Evolutionary conservation across 2,113 vertebrate species (phyloP), one percentile per base, ranked within the genome.

Genomic region (Etheostoma spectabile): DNA sequence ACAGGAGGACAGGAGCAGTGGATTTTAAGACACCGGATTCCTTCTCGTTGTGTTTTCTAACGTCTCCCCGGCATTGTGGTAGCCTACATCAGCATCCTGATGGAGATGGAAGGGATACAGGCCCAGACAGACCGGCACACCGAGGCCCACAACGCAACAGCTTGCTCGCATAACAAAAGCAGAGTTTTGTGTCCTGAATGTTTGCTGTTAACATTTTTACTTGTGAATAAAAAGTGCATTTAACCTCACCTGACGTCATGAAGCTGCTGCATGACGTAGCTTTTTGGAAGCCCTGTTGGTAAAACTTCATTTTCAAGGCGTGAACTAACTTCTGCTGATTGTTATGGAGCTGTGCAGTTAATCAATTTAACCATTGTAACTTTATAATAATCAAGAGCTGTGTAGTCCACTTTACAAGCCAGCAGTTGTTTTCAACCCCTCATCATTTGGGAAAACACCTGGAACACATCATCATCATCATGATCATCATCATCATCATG

Each of bases 191-290:
- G 84, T 91, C 91, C 56, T 92, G 88, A 85, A 92, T 89, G 87
- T 93, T 93, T 93, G 88, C 83, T 91, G 86, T 90, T 61, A 72
- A 84, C 55, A 83, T 91, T 91, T 93, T 74, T 90, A 92, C 90
- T 67, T 89, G 91, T 93, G 75, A 95, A 94, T 95, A 94, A 94
- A 95, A 92, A 75, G 78, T 85, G 77, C 84, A 92, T 94, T 93
- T 91, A 93, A 91, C 89, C 92, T 86, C 71, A 79, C 30, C 59
- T 85, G 79, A 86, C 55, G 83, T 79, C 80, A 74, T 79, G 52
- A 22, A 46, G 82, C 67, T 85, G 72, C 77, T 83, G 84, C 68
- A 56, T 30, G 30, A 30, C n/a, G 52, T 0, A 57, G 66, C 56
- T 69, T 60, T n/a, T 24, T 60, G 62, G 30, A 24, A 60, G 63